Evolutionary conservation across 2,113 vertebrate genomes (phyloP).

Genomic region (Gallinago media): DNA sequence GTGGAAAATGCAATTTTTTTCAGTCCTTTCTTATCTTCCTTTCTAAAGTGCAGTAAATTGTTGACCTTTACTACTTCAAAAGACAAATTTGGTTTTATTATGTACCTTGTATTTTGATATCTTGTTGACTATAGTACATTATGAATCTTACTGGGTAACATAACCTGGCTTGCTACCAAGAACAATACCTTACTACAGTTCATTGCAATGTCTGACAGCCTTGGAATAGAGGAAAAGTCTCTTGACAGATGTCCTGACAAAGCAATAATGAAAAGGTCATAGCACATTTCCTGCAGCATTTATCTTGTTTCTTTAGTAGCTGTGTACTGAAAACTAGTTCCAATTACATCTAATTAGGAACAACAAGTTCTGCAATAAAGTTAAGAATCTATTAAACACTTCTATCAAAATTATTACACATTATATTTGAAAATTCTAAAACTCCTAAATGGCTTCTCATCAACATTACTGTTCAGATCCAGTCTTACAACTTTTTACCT

Average conservation of each 20-base stretch:
- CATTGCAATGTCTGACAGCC: background rate
- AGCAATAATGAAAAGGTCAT: conserved; percentile 67
- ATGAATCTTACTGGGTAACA: background rate
- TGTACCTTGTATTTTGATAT: background rate
- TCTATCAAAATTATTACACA: background rate
- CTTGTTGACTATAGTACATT: background rate
- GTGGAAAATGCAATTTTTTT: background rate
- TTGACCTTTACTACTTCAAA: background rate
- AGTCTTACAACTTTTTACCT: conserved; percentile 47
- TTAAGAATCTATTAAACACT: background rate
- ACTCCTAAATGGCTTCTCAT: background rate
- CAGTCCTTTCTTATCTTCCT: background rate
- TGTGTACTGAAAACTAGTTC: conserved; percentile 46
- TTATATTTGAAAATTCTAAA: conserved; percentile 30
- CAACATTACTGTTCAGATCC: conserved; percentile 35
- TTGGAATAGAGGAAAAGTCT: conserved; percentile 16
- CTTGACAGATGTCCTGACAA: conserved; percentile 64
- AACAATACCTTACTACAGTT: background rate
- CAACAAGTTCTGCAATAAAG: background rate
- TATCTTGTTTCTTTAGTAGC: conserved; percentile 44
- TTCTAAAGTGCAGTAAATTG: background rate
- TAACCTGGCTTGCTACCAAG: background rate
- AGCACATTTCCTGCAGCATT: conserved; percentile 38
- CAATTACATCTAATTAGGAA: conserved; percentile 62
- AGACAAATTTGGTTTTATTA: background rate